Base-by-base conservation (phyloP, 2,797 vertebrate species). In the Megaceryle alcyon region DNA sequence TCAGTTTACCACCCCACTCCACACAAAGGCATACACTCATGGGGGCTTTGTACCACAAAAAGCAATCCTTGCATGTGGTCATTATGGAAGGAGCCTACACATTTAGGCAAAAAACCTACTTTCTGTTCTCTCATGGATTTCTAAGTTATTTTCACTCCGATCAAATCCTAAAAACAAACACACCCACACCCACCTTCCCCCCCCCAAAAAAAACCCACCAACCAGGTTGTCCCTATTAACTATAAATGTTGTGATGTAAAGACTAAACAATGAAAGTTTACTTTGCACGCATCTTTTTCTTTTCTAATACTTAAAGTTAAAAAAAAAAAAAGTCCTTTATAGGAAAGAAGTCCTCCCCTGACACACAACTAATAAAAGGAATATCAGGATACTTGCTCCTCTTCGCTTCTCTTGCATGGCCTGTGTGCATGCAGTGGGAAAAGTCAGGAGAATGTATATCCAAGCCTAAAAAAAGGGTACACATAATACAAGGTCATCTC, bases 31-130 rank as follows among this genome's bases (percentile, higher is more conserved):
- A 29, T 77, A 79, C 20, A 19, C 19, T 64, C 63, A 60, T 1
- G 3, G 3, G 9, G 8, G 5, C 26, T 78, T 51, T 89, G 19
- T 35, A 56, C 5, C 16, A 69, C 8, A 15, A 54, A 81, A 81
- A 63, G 2, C 14, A 75, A 20, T 37, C 31, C 12, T 82, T 65
- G 23, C 22, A 70, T 0, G 0, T 5, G 12, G 4, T 7, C 3
- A 2, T 77, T 61, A 70, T 10, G 18, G 33, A 82, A 82, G 25
- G 2, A 57, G 4, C 8, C 20, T 13, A 9, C 8, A 15, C 14
- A 43, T 23, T 66, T 33, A 26, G 4, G 26, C 23, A 64, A 71
- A 92, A 64, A 41, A 41, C 15, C 10, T 11, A 73, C 68, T 71
- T 82, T 48, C 35, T 85, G 14, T 51, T 91, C 39, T 65, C 41